Conservation (phyloP, 2,113 vertebrate species). For the Anseranas semipalmata region DNA sequence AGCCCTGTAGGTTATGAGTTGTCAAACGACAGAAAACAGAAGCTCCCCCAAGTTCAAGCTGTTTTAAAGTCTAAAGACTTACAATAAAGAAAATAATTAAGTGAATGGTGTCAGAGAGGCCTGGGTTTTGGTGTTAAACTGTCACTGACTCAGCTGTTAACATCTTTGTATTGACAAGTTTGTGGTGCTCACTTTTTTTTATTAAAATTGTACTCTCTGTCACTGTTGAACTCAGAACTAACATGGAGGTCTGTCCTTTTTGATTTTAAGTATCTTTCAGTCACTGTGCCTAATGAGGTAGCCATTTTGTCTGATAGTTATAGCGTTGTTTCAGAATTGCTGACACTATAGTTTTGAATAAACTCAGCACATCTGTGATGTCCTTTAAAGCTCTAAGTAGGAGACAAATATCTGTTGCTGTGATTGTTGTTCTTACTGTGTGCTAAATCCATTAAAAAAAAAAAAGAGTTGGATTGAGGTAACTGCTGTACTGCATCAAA, state of each 20-base stretch:
- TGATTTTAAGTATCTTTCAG: not conserved
- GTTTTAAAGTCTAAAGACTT: conserved; percentile 36
- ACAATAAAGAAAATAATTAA: conserved; percentile 51
- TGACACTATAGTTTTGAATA: not conserved
- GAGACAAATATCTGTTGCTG: not conserved
- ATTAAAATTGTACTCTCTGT: not conserved
- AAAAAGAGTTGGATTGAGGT: not conserved
- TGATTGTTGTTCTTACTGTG: not conserved
- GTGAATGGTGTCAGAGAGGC: conserved; percentile 9
- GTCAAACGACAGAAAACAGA: conserved; percentile 58
- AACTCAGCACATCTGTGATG: not conserved
- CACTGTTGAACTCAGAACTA: not conserved
- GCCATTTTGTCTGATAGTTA: not conserved
- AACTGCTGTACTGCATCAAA: not conserved
- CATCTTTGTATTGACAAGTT: conserved; percentile 28
- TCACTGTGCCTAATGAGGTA: not conserved
- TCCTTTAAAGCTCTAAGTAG: not conserved
- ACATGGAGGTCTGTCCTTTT: not conserved
- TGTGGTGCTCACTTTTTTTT: not conserved
- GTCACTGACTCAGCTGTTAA: conserved; percentile 2
- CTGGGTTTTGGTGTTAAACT: conserved; percentile 27
- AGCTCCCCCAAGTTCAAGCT: conserved; percentile 10
- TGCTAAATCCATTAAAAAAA: not conserved
- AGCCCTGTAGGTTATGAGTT: conserved; percentile 45
- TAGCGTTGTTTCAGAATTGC: not conserved